Evolutionary conservation across 2,113 vertebrate species (phyloP).

Genomic region (Triplophysa siluroides): DNA sequence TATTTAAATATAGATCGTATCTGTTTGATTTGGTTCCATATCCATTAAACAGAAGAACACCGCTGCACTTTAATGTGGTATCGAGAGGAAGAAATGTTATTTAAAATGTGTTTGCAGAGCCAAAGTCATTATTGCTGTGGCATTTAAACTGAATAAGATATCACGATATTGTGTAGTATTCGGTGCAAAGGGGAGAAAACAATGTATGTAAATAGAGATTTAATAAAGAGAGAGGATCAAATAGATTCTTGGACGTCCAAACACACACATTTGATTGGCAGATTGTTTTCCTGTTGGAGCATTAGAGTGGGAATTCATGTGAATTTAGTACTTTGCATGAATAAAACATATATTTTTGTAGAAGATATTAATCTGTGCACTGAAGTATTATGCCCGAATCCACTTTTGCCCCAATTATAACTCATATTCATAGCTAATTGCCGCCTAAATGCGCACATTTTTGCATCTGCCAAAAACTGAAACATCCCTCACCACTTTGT

Average conservation of each 20-base stretch:
- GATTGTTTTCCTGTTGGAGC: slow-evolving; percentile 39
- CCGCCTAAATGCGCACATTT: neutral
- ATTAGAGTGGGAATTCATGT: neutral
- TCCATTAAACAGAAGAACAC: slow-evolving; percentile 64
- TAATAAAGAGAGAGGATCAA: slow-evolving; percentile 65
- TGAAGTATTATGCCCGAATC: no score
- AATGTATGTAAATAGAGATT: slow-evolving; percentile 62
- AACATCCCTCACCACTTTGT: neutral
- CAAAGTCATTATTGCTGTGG: slow-evolving; percentile 71
- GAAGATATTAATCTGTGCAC: neutral
- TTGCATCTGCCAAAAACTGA: neutral
- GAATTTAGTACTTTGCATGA: no score
- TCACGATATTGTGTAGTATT: slow-evolving; percentile 67
- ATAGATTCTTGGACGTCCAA: slow-evolving; percentile 54
- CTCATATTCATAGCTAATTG: neutral
- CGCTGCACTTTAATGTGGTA: slow-evolving; percentile 64
- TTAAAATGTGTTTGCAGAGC: slow-evolving; percentile 72
- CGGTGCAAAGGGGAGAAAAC: slow-evolving; percentile 57
- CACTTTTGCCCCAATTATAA: no score
- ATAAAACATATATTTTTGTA: neutral
- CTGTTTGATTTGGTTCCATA: slow-evolving; percentile 64
- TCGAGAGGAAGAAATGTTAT: slow-evolving; percentile 68
- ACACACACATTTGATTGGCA: slow-evolving; percentile 51
- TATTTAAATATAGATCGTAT: slow-evolving; percentile 61
- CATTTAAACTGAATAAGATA: slow-evolving; percentile 72